Conservation (phyloP, 2,797 vertebrate genomes). For the Pygocentrus nattereri region DNA sequence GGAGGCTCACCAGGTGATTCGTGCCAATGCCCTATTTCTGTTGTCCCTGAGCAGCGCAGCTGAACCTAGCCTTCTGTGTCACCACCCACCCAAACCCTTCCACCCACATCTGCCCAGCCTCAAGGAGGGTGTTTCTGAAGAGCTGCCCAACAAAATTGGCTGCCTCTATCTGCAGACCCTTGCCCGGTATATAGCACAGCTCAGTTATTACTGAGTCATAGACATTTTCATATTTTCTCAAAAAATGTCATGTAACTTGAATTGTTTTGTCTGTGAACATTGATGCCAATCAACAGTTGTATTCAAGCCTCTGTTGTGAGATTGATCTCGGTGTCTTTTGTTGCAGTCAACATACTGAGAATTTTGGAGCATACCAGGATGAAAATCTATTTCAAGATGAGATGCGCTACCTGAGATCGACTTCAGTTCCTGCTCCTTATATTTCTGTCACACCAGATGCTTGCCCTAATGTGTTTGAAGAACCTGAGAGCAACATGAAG, state of each 20-base stretch:
- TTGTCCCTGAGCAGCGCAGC: conserved; percentile 97
- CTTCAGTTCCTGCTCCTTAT: conserved; percentile 96
- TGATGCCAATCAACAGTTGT: background rate
- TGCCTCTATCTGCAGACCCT: conserved; percentile 97
- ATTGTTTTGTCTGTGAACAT: background rate
- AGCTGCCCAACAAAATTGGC: conserved; percentile 95
- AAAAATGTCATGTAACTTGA: background rate
- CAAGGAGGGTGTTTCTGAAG: conserved; percentile 96
- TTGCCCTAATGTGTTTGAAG: conserved; percentile 97
- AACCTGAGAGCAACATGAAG: conserved; percentile 98
- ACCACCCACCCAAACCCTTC: conserved; percentile 91
- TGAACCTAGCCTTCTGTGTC: conserved; percentile 93
- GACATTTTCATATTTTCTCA: background rate
- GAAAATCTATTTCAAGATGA: conserved; percentile 99
- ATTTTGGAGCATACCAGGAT: conserved; percentile 94
- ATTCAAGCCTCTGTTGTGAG: background rate
- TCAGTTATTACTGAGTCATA: background rate
- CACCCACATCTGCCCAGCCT: conserved; percentile 94
- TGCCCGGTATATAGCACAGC: conserved; percentile 84
- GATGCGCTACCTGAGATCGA: conserved; percentile 97
- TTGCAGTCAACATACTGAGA: conserved; percentile 96
- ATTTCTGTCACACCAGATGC: conserved; percentile 99
- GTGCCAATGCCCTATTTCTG: conserved; percentile 95
- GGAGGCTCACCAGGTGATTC: conserved; percentile 99
- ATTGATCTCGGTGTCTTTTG: conserved; percentile 23